Percentiles rank a stretch among this genome's conserved stretches.
Conservation (phyloP, 2,113 vertebrate species). For the Pygoscelis adeliae region DNA sequence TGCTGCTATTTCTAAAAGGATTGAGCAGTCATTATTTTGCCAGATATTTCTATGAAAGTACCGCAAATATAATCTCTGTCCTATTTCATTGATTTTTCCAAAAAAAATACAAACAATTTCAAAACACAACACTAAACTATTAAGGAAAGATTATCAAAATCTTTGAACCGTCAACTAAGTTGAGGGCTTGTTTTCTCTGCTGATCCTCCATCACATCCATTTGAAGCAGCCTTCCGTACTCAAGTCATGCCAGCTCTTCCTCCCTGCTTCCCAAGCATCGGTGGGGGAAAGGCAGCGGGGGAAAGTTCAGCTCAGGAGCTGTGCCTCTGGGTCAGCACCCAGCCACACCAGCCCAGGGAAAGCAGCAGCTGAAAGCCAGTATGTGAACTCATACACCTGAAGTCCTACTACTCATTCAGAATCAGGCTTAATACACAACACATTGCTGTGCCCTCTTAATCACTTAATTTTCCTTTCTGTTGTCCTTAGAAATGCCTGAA, state of each 20-base stretch:
- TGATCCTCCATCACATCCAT: neutral
- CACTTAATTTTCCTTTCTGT: neutral
- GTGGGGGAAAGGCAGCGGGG: accelerated
- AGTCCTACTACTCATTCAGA: neutral
- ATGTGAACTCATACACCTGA: accelerated
- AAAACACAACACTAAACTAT: neutral
- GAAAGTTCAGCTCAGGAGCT: neutral
- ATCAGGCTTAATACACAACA: neutral
- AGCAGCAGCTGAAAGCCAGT: neutral
- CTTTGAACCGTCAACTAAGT: neutral
- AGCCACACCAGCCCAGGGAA: neutral
- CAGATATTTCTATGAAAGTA: neutral
- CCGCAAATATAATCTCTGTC: accelerated
- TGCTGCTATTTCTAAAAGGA: neutral
- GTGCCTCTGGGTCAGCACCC: neutral
- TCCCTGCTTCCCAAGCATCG: neutral
- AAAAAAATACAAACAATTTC: neutral
- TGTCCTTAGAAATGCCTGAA: neutral
- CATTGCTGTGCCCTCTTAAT: neutral
- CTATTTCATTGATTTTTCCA: neutral
- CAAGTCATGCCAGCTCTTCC: neutral
- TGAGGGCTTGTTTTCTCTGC: neutral
- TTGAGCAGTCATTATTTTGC: neutral
- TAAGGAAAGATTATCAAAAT: neutral
- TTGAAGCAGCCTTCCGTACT: neutral